A percentile compares a stretch with the other conserved stretches of the same genome.
These are phyloP conservation scores for Melanargia galathea DNA, from an alignment of 2,888 invertebrate genomes.

Conservation along the genomic window DNA sequence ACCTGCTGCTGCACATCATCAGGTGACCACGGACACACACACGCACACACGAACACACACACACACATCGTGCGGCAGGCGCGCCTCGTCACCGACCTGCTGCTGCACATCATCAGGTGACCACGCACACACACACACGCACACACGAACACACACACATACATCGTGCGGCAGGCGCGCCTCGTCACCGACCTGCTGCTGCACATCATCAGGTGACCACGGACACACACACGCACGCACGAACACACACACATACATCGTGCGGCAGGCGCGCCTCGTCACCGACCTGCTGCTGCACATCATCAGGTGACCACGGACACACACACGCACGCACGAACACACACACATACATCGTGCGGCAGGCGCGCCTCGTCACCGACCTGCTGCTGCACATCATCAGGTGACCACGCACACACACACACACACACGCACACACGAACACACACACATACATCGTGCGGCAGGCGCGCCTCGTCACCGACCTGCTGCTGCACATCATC, in stretches of 20 bases:
- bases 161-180: conserved; percentile 93
- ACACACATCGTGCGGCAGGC: conserved; percentile 94
- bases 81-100: conserved; percentile 92
- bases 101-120: conserved; percentile 91
- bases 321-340: too few relatives aligned
- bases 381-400: conserved; percentile 92
- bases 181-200: conserved; percentile 94
- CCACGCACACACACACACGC: neutral
- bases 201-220: conserved; percentile 87
- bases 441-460: conserved; percentile 92
- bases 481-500: conserved; percentile 92
- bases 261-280: conserved; percentile 92
- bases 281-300: conserved; percentile 93
- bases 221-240: neutral
- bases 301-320: conserved; percentile 83
- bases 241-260: conserved; percentile 88
- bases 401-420: conserved; percentile 57
- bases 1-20: conserved; percentile 92
- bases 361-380: conserved; percentile 93
- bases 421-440: neutral
- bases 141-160: conserved; percentile 81
- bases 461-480: conserved; percentile 93
- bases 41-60: conserved; percentile 66
- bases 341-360: conserved; percentile 92
- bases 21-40: conserved; percentile 71